Conservation (phyloP, 2,888 invertebrate species). For the Mystacides longicornis region DNA sequence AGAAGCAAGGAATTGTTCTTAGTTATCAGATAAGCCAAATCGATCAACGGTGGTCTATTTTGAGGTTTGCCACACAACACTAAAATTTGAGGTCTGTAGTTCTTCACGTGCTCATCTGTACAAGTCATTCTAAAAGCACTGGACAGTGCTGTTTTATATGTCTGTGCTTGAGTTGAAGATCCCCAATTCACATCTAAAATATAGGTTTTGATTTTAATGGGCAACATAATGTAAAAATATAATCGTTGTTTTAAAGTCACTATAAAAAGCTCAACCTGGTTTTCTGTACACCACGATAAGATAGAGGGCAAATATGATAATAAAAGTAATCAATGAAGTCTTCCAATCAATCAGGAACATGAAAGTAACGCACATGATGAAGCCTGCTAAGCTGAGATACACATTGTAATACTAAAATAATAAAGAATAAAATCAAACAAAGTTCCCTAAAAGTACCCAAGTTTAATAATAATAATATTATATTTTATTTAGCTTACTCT, state of each 20-base stretch:
- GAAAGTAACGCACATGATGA: constrained; percentile 74
- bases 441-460: neutral
- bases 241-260: neutral
- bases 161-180: constrained; percentile 93
- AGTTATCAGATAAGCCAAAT: constrained; percentile 86
- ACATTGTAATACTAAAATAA: constrained; percentile 78
- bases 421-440: constrained; percentile 9
- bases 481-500: constrained; percentile 50
- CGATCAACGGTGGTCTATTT: constrained; percentile 79
- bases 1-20: constrained; percentile 87
- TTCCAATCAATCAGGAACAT: constrained; percentile 95
- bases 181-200: constrained; percentile 92
- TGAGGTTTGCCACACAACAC: constrained; percentile 81
- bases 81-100: constrained; percentile 87
- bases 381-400: constrained; percentile 81
- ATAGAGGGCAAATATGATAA: constrained; percentile 81
- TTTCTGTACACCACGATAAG: constrained; percentile 88
- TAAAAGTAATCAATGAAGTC: constrained; percentile 87
- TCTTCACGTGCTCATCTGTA: constrained; percentile 94
- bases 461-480: neutral
- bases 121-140: constrained; percentile 74
- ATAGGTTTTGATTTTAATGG: neutral
- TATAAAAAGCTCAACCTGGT: constrained; percentile 55
- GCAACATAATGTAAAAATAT: neutral
- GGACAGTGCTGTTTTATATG: constrained; percentile 84